A percentile compares a stretch with the other conserved stretches of the same genome.
Conservation (phyloP, 1,140 invertebrate species). For the Hylaeus volcanicus region DNA sequence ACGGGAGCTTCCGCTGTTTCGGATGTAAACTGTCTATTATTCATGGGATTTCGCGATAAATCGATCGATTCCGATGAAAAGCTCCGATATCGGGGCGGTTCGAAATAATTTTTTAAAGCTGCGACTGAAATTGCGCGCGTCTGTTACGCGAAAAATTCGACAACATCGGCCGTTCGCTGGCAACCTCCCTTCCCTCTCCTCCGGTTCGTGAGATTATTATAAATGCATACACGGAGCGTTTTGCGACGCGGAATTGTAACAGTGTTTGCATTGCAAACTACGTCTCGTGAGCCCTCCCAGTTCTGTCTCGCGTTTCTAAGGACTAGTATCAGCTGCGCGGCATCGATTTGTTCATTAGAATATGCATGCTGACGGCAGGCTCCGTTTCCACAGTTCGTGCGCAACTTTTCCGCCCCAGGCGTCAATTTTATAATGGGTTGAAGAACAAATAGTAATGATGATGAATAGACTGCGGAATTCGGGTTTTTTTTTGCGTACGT, state of each 20-base stretch:
- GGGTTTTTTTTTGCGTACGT: too few species aligned
- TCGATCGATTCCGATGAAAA: not conserved
- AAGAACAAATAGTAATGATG: too few species aligned
- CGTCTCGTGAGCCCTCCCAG: not conserved
- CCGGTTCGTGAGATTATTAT: not conserved
- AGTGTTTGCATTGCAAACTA: slow-evolving; percentile 32
- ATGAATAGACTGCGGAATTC: too few species aligned
- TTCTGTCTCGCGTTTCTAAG: not conserved
- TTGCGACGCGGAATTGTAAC: not conserved
- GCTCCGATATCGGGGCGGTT: too few species aligned
- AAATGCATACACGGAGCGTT: not conserved
- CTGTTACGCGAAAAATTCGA: not conserved
- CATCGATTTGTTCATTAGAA: slow-evolving; percentile 17
- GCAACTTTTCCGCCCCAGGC: not conserved
- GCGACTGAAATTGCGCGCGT: too few species aligned
- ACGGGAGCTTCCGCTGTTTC: slow-evolving; percentile 21
- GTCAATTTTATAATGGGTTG: not conserved
- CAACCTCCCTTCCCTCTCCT: not conserved
- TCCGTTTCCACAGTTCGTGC: too few species aligned
- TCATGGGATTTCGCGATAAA: slow-evolving; percentile 44
- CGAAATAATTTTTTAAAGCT: not conserved
- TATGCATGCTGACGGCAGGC: not conserved
- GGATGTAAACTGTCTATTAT: slow-evolving; percentile 51
- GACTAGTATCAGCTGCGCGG: not conserved
- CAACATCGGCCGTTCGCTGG: not conserved